Base-by-base conservation (phyloP, 2,113 vertebrate genomes). In the Psophia crepitans region DNA sequence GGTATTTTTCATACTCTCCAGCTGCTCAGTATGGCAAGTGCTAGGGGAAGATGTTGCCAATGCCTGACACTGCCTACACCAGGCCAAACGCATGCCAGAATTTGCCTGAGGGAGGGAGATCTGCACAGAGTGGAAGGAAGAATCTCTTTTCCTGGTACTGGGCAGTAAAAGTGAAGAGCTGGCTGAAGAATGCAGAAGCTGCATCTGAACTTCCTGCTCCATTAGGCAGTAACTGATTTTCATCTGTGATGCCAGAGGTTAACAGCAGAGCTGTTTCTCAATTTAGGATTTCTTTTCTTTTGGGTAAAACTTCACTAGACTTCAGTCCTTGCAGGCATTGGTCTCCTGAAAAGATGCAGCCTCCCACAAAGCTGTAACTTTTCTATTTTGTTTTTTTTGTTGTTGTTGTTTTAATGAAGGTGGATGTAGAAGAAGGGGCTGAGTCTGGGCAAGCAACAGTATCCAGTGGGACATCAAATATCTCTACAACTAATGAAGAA, bases 361-460 rank as follows among this genome's bases (percentile, higher is more conserved):
- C 18, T 89, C 24, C 57, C 87, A 26, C 10, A 18, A 41, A 49
- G 32, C 6, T 74, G 43, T 43, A 43, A 43, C 43, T 43, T 13
- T 43, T 43, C 14, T 43, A 15, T 43, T 53, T 27, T 53, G 14
- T 65, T 87, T 82, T 64, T 39, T 27, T 58, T 30, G n/a, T n/a
- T n/a, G n/a, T n/a, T n/a, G n/a, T n/a, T n/a, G n/a, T n/a, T 28
- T 93, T 78, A 68, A 53, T 27, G 27, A 94, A 98, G 98, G 96
- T 92, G 80, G 97, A 98, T 92, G 87, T 97, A 77, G 98, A 98
- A 96, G 97, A 97, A 73, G 89, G 41, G 27, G 70, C 79, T 2
- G 92, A 97, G 48, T 96, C 97, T 85, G 94, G 97, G 79, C 98
- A 97, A 95, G 85, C 96, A 26, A 68, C 98, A 37, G 96, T 91